Evolutionary conservation across 2,888 invertebrate species (phyloP).

Genomic region (Clostera curtula): DNA sequence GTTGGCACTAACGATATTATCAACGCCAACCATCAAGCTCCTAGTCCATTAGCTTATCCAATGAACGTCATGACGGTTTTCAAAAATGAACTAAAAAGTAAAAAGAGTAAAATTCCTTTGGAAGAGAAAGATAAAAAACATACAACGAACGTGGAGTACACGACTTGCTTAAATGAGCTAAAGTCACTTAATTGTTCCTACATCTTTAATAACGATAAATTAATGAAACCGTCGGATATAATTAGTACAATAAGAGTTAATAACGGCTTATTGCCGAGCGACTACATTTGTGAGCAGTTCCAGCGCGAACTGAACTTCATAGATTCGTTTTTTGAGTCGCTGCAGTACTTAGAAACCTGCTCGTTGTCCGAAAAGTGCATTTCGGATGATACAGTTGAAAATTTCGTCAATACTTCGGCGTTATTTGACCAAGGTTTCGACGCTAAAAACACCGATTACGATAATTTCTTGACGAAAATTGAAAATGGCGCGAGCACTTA

Average conservation of each 20-base stretch:
- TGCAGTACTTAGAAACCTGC: constrained; percentile 59
- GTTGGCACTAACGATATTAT: constrained; percentile 38
- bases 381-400: constrained; percentile 36
- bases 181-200: constrained; percentile 44
- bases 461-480: constrained; percentile 47
- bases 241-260: constrained; percentile 58
- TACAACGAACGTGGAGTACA: constrained; percentile 17
- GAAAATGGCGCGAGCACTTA: constrained; percentile 48
- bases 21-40: constrained; percentile 27
- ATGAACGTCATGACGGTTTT: constrained; percentile 55
- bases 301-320: constrained; percentile 64
- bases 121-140: constrained; percentile 21
- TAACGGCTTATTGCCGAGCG: constrained; percentile 43
- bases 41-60: constrained; percentile 50
- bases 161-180: constrained; percentile 33
- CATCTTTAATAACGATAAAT: constrained; percentile 40
- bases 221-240: constrained; percentile 64
- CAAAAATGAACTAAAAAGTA: constrained; percentile 42
- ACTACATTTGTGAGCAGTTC: constrained; percentile 60
- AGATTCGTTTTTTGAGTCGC: constrained; percentile 66
- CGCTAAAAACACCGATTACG: constrained; percentile 41
- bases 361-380: constrained; percentile 46
- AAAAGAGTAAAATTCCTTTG: constrained; percentile 12
- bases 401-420: constrained; percentile 30
- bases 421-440: constrained; percentile 34